A percentile compares a stretch with the other conserved stretches of the same genome.
phyloP scores from a whole-genome alignment of 1,140 invertebrate species.

The Aplysia californica region DNA sequence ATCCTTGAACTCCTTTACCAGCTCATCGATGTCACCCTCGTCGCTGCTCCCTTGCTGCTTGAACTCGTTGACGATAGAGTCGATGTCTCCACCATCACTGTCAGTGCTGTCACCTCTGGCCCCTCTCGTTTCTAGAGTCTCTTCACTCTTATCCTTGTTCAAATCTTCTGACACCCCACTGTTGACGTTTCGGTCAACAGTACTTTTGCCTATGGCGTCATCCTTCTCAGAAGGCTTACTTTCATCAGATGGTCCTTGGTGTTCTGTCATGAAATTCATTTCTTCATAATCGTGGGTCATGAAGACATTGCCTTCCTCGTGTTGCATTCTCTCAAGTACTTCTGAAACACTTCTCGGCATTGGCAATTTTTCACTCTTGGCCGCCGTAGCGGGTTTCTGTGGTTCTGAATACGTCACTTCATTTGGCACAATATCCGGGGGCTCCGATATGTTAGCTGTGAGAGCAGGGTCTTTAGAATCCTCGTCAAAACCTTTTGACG shows the following conservation, averaged over 20 bases:
- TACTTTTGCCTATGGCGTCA: too few species aligned
- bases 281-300: too few species aligned
- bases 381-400: neutral
- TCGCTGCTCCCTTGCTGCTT: neutral
- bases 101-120: conserved; percentile 14
- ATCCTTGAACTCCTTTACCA: conserved; percentile 9
- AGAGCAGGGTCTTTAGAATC: neutral
- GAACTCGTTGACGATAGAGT: conserved; percentile 19
- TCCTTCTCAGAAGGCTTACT: too few species aligned
- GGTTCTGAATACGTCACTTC: neutral
- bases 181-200: too few species aligned
- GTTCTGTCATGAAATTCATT: too few species aligned
- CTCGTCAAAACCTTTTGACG: too few species aligned
- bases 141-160: neutral
- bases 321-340: too few species aligned
- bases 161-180: too few species aligned
- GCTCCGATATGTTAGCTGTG: neutral
- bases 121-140: neutral
- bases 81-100: conserved; percentile 27
- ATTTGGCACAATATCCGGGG: conserved; percentile 2
- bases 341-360: too few species aligned
- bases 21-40: conserved; percentile 1
- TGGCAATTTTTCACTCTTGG: neutral
- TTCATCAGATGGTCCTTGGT: too few species aligned
- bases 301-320: too few species aligned